phyloP scores from a whole-genome alignment of 2,113 vertebrate genomes.

The Theristicus caerulescens region DNA sequence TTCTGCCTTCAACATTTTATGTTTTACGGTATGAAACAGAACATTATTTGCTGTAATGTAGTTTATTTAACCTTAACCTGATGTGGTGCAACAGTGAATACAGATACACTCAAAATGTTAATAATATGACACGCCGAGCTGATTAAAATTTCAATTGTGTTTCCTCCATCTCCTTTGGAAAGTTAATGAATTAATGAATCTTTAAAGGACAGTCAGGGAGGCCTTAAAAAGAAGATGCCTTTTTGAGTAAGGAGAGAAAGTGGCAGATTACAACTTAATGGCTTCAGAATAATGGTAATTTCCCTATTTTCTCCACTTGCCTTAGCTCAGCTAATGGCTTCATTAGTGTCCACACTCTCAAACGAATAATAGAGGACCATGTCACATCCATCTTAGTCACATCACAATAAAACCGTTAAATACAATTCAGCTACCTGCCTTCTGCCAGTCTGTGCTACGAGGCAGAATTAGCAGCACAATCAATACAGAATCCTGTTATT shows the following conservation, averaged over 20 bases:
- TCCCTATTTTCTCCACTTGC: constrained; percentile 84
- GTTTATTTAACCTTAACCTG: constrained; percentile 77
- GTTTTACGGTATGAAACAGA: constrained; percentile 66
- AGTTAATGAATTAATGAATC: constrained; percentile 90
- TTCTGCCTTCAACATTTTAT: constrained; percentile 65
- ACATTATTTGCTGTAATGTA: constrained; percentile 65
- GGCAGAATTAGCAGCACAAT: constrained; percentile 70
- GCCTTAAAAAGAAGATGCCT: constrained; percentile 77
- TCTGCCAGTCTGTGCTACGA: constrained; percentile 61
- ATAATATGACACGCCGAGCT: constrained; percentile 71
- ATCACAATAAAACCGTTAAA: constrained; percentile 85
- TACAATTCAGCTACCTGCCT: constrained; percentile 76
- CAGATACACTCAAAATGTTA: constrained; percentile 72
- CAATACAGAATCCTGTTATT: constrained; percentile 60
- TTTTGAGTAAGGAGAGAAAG: constrained; percentile 81
- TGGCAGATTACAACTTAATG: constrained; percentile 87
- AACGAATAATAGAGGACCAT: constrained; percentile 78
- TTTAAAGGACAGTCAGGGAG: constrained; percentile 83
- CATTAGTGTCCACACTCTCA: constrained; percentile 84
- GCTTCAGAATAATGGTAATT: constrained; percentile 86
- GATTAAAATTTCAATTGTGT: constrained; percentile 80
- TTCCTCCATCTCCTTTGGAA: constrained; percentile 77
- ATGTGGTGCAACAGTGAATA: constrained; percentile 62
- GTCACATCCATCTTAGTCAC: constrained; percentile 86
- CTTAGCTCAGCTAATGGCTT: constrained; percentile 87